These are phyloP conservation scores for Vespertilio murinus DNA, from an alignment of 2,797 vertebrate species.

Conservation along the genomic window DNA sequence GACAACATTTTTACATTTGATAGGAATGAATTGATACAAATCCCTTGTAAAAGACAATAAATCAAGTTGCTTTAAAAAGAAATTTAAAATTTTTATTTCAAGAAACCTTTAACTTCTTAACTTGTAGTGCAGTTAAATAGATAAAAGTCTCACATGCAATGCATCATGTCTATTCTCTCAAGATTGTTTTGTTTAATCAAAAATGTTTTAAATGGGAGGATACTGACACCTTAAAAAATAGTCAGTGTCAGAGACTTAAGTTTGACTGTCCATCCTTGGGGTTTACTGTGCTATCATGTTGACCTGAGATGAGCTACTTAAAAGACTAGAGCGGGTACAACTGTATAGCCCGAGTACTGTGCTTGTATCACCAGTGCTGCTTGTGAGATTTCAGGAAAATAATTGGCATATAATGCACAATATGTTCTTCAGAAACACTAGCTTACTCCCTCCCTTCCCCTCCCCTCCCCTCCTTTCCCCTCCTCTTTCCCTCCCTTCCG, in stretches of 20 bases:
- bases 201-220: not conserved
- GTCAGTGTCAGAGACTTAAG: not conserved
- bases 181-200: not conserved
- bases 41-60: not conserved
- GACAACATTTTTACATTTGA: not conserved
- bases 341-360: not conserved
- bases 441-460: not conserved
- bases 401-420: not conserved
- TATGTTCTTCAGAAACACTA: not conserved
- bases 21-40: not conserved
- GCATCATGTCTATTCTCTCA: not conserved
- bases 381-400: not conserved
- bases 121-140: not conserved
- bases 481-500: fast-evolving
- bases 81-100: not conserved
- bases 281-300: not conserved
- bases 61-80: not conserved
- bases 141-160: not conserved
- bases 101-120: not conserved
- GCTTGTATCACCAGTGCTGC: not conserved
- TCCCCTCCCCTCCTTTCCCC: too few species aligned
- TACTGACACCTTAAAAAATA: not conserved
- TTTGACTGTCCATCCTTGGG: not conserved
- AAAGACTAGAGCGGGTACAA: not conserved
- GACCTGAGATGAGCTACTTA: not conserved